Base-by-base conservation (phyloP, 2,888 invertebrate species). In the Malthinus seriepunctatus region DNA sequence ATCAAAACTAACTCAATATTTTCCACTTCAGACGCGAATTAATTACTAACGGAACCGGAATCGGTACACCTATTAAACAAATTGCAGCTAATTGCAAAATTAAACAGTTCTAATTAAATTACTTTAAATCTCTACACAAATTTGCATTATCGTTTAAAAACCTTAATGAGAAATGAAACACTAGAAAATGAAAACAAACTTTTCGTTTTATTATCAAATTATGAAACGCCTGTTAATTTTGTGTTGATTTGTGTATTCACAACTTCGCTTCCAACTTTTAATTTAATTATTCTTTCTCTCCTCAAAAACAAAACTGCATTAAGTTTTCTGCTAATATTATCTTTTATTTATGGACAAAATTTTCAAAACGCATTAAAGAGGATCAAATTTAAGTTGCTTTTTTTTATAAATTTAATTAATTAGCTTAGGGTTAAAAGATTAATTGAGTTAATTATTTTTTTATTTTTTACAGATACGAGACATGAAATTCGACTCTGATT, bases 171-270 rank as follows among this genome's bases (percentile, higher is more conserved):
- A 66, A 69, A 65, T 63, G 69, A 67, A 69, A 69, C 67, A 67
- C 69, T 68, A 67, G 64, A 62, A 69, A 69, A 67, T 67, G 67
- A 68, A 69, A 67, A 62, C 60, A 56, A 64, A 69, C 64, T 66
- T 68, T 68, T 64, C 67, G 53, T 61, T 63, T 69, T 68, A 61
- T 72, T 71, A 73, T 73, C 71, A 66, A 74, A 74, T 75, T 75
- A 74, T 71, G 69, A 69, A 72, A 66, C 70, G 70, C 69, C 64
- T 67, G 69, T 71, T 73, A 73, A 74, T 75, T 73, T 67, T 62
- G 65, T 71, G 73, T 72, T 75, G 75, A 75, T 75, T 75, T 72
- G 71, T 69, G 71, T 71, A 74, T 74, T 75, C 73, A 73, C 10
- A 69, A 72, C 70, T 23, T 72, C 68, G 63, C 62, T 63, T 23